phyloP scores from a whole-genome alignment of 2,888 invertebrate species.

The Eristalis intricaria region DNA sequence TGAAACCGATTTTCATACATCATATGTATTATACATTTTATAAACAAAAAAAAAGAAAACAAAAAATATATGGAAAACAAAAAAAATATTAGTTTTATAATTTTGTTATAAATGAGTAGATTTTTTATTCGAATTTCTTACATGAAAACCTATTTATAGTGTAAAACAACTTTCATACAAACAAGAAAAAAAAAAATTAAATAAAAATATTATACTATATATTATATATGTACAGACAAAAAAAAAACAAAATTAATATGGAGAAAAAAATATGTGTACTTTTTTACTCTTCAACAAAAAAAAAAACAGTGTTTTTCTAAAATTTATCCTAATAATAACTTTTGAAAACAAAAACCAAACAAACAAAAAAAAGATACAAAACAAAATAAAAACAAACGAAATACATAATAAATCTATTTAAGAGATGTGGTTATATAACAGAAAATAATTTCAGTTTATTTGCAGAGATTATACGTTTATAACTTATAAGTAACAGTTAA shows the following conservation, averaged over 20 bases:
- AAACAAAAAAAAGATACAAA: slow-evolving; percentile 1
- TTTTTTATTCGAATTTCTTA: slow-evolving; percentile 76
- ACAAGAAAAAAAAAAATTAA: slow-evolving; percentile 27
- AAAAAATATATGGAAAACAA: not conserved
- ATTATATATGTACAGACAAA: slow-evolving; percentile 51
- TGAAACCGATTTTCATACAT: slow-evolving; percentile 69
- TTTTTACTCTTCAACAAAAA: slow-evolving; percentile 65
- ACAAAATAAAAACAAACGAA: not conserved
- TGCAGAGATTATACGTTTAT: slow-evolving; percentile 52
- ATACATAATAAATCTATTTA: slow-evolving; percentile 40
- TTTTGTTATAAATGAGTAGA: slow-evolving; percentile 74
- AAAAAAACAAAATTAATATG: slow-evolving; percentile 38
- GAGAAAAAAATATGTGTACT: slow-evolving; percentile 66
- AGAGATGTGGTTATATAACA: slow-evolving; percentile 52
- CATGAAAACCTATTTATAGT: slow-evolving; percentile 70
- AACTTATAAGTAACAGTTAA: slow-evolving; percentile 27
- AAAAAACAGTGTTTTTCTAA: slow-evolving; percentile 61
- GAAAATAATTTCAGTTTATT: slow-evolving; percentile 48
- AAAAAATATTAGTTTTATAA: slow-evolving; percentile 71
- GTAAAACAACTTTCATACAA: slow-evolving; percentile 66
- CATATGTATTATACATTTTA: slow-evolving; percentile 68
- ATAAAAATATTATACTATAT: slow-evolving; percentile 58
- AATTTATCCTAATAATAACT: slow-evolving; percentile 62
- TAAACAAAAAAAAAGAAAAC: slow-evolving; percentile 43
- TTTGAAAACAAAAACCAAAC: slow-evolving; percentile 22